Percentiles rank a stretch among this genome's conserved stretches.
These are phyloP conservation scores for Tanypteryx hageni DNA, from an alignment of 2,888 invertebrate genomes.

Conservation along the genomic window DNA sequence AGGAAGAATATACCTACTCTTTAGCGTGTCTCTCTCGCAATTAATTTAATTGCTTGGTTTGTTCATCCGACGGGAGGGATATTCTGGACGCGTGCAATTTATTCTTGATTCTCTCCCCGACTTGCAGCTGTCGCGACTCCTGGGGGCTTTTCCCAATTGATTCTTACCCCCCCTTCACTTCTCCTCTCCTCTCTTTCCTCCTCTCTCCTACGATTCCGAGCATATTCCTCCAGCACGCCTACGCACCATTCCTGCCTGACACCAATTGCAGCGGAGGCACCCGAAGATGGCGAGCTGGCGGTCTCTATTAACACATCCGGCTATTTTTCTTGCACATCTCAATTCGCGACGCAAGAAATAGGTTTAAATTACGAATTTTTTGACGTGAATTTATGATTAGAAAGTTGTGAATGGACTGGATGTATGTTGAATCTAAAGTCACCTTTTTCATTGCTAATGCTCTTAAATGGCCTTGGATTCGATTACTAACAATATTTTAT, in stretches of 20 bases:
- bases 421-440: too few relatives aligned
- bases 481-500: too few relatives aligned
- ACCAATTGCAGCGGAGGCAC: background rate
- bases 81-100: slow-evolving; percentile 54
- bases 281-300: background rate
- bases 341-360: too few relatives aligned
- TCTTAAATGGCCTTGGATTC: too few relatives aligned
- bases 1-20: background rate
- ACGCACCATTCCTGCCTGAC: background rate
- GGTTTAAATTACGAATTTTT: too few relatives aligned
- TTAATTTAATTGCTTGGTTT: slow-evolving; percentile 55
- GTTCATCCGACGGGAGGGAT: slow-evolving; percentile 34
- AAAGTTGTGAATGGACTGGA: too few relatives aligned
- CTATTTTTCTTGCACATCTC: background rate
- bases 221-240: background rate
- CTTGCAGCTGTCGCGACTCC: slow-evolving; percentile 35
- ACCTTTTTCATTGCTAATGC: too few relatives aligned
- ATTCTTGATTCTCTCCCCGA: slow-evolving; percentile 27
- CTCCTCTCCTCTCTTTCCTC: background rate
- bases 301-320: background rate
- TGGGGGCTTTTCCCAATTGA: slow-evolving; percentile 49
- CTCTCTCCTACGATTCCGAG: too few relatives aligned
- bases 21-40: slow-evolving; percentile 19
- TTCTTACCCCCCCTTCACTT: background rate
- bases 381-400: too few relatives aligned